A percentile compares a stretch with the other conserved stretches of the same genome.
Conservation (phyloP, 2,797 vertebrate species). For the Crypturellus tataupa region DNA sequence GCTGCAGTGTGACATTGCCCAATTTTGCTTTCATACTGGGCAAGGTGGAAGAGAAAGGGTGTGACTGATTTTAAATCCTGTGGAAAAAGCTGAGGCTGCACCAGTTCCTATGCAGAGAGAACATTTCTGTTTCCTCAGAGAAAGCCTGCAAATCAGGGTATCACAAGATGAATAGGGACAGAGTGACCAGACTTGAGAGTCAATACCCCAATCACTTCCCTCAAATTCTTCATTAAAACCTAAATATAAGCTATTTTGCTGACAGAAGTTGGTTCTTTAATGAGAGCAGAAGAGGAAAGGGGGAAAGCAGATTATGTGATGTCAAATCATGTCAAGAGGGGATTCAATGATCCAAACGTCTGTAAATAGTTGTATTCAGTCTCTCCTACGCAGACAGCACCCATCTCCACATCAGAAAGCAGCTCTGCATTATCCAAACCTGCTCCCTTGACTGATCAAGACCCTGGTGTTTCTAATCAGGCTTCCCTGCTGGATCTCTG, state of each 20-base stretch:
- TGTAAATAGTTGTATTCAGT: neutral
- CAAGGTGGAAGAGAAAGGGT: neutral
- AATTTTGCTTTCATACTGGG: neutral
- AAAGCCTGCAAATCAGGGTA: neutral
- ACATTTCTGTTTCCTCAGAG: neutral
- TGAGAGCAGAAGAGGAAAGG: neutral
- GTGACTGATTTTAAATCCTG: neutral
- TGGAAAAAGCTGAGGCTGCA: fast-evolving
- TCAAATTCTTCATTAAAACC: neutral
- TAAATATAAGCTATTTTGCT: neutral
- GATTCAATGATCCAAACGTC: neutral
- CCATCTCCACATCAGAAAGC: neutral
- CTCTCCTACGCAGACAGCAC: neutral
- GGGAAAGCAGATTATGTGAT: no score
- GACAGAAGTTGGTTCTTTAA: neutral
- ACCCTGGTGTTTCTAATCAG: neutral
- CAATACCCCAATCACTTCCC: neutral
- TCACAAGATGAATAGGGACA: neutral
- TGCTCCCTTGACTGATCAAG: neutral
- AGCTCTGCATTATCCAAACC: neutral
- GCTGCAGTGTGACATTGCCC: fast-evolving
- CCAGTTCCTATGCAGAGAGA: neutral
- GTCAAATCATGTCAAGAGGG: no score
- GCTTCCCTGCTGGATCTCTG: neutral
- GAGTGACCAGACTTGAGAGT: neutral